These are phyloP conservation scores for Malthinus flaveolus DNA, from an alignment of 2,888 invertebrate genomes.

Conservation along the genomic window DNA sequence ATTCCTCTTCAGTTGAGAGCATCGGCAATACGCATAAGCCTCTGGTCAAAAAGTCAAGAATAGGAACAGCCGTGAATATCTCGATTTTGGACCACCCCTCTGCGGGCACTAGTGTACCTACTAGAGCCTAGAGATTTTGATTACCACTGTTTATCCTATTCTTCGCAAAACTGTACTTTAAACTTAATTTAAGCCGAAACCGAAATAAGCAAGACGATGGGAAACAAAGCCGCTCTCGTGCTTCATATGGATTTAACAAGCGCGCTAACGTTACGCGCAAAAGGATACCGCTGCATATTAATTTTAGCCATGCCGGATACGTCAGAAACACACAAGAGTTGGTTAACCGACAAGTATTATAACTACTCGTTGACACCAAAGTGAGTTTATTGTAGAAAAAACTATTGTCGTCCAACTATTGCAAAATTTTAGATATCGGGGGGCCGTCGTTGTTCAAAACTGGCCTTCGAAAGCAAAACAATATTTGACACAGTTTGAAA, in stretches of 20 bases:
- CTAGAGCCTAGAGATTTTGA: too few relatives aligned
- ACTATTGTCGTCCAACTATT: not conserved
- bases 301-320: conserved; percentile 50
- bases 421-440: not conserved
- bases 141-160: too few relatives aligned
- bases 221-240: conserved; percentile 47
- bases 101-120: too few relatives aligned
- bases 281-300: conserved; percentile 48
- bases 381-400: not conserved
- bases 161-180: too few relatives aligned
- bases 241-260: conserved; percentile 50
- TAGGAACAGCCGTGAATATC: too few relatives aligned
- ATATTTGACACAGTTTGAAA: not conserved
- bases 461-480: conserved; percentile 9
- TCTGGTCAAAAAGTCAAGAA: too few relatives aligned
- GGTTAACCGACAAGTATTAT: conserved; percentile 43
- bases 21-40: too few relatives aligned
- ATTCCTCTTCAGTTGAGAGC: too few relatives aligned
- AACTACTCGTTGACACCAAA: not conserved
- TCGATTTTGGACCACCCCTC: too few relatives aligned
- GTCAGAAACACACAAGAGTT: conserved; percentile 45
- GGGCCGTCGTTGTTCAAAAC: conserved; percentile 7
- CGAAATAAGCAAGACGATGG: conserved; percentile 45
- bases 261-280: conserved; percentile 48
- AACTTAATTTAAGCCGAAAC: conserved; percentile 41